Base-by-base conservation (phyloP, 2,888 invertebrate species). In the Abscondita cerata region DNA sequence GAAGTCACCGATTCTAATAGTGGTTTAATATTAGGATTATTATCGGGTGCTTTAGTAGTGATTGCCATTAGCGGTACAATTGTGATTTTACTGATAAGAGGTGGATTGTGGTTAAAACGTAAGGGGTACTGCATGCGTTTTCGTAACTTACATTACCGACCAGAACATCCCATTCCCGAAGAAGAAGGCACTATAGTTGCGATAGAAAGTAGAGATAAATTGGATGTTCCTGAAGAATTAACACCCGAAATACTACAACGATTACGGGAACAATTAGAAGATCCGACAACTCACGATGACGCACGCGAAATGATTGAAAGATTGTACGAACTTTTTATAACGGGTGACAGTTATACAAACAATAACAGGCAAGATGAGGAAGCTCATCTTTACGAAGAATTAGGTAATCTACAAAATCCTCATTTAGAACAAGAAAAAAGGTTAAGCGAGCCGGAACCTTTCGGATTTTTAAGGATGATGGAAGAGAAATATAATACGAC, bases 231-330 rank as follows among this genome's bases (percentile, higher is more conserved):
- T 0, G 90, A 90, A 75, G 90, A 91, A 75, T 75, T 92, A 47
- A 90, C 91, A 0, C 86, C 88, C 69, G 91, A 92, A 71, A 83
- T 91, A 51, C 79, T 92, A 61, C 87, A 86, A 68, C 86, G 87
- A 66, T 80, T 92, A 12, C 83, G 88, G 58, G 87, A 88, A 68
- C 86, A 87, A 71, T 76, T 92, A 5, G 89, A 90, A 70, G 89
- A 88, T 74, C 91, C 91, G 0, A 86, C 87, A 55, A 88, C 89
- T 59, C 90, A 89, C 69, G 85, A 87, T 54, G 89, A 91, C 74
- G 91, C 91, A 1, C 83, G 89, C 36, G 90, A 90, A 77, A 89
- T 89, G 83, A 91, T 92, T 62, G 90, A 91, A 73, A 88, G 89
- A 71, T 80, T 91, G 4, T 91, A 91, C 72, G 90, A 90, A 76